Base-by-base conservation (phyloP, 2,797 vertebrate species). In the Petrocephalus sullivani region DNA sequence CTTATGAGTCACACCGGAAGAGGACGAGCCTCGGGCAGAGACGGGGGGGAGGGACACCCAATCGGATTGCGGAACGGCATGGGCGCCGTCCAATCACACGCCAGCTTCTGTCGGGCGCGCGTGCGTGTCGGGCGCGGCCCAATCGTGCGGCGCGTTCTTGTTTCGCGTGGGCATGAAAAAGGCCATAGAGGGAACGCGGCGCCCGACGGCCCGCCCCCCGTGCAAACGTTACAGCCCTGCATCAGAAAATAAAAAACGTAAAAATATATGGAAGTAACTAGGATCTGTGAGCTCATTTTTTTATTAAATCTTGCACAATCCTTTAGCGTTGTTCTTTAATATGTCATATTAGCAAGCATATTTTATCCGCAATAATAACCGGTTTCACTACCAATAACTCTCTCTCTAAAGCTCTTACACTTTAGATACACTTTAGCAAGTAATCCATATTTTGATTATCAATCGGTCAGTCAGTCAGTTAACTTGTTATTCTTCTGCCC, bases 1-100 rank as follows among this genome's bases (percentile, higher is more conserved):
- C 93, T 91, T 92, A 95, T 87, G 78, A 87, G 86, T 89, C 89
- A 89, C 88, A 95, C 95, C 95, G 95, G 95, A 96, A 95, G 92
- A 94, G 92, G 88, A 88, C 89, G 91, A 75, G 67, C 78, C 56
- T 90, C 19, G 81, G 78, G 84, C 46, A 78, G 64, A 89, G 91
- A 91, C 16, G 89, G 88, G 16, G 89, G 88, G 53, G 71, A 61
- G 23, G 23, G 67, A 51, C 21, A 2, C 9, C 91, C 86, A 0
- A 91, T 91, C 53, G 75, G 0, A 71, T 67, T 12, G 46, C 21
- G 60, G 46, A 56, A 41, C 21, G 2, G 81, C 8, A 46, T 54
- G 0, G 10, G 5, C 23, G 33, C 84, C 33, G 16, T 37, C 84
- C 84, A 86, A 60, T 86, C 16, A 19, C 14, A 37, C 23, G 8